These are phyloP conservation scores for Pseudoips prasinana DNA, from an alignment of 2,888 invertebrate species.

Conservation along the genomic window DNA sequence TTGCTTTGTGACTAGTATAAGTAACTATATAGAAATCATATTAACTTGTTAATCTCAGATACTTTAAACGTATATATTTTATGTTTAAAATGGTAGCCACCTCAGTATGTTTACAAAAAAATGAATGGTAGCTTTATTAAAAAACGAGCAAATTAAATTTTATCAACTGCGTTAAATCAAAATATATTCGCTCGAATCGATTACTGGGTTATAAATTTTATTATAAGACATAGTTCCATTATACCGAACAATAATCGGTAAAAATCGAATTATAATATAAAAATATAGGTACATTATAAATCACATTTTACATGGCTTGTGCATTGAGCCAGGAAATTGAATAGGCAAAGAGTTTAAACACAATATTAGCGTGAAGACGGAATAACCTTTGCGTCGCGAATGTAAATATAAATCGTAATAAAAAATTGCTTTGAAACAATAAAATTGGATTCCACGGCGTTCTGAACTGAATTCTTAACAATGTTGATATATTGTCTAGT, in stretches of 20 bases:
- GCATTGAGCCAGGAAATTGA: conserved; percentile 37
- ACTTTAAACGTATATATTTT: no score
- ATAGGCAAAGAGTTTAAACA: conserved; percentile 27
- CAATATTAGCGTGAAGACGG: conserved; percentile 35
- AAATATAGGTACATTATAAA: conserved; percentile 25
- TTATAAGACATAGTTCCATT: conserved; percentile 7
- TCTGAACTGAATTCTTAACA: no score
- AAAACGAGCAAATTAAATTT: no score
- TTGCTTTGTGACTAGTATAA: no score
- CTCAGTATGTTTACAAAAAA: no score
- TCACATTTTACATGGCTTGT: conserved; percentile 30
- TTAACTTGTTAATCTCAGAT: no score
- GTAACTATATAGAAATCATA: no score
- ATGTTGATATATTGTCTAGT: no score
- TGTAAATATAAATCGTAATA: conserved; percentile 30
- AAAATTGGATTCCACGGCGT: conserved; percentile 31
- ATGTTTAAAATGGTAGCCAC: no score
- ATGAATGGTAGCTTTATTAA: no score
- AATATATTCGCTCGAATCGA: conserved; percentile 22
- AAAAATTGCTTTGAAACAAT: conserved; percentile 31
- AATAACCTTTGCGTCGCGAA: conserved; percentile 22
- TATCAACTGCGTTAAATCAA: conserved; percentile 13
- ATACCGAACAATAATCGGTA: conserved; percentile 21
- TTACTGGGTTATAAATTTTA: conserved; percentile 3
- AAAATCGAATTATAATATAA: conserved; percentile 20